Conservation (phyloP, 2,888 invertebrate species). For the Spatulosminthurus flaviceps region DNA sequence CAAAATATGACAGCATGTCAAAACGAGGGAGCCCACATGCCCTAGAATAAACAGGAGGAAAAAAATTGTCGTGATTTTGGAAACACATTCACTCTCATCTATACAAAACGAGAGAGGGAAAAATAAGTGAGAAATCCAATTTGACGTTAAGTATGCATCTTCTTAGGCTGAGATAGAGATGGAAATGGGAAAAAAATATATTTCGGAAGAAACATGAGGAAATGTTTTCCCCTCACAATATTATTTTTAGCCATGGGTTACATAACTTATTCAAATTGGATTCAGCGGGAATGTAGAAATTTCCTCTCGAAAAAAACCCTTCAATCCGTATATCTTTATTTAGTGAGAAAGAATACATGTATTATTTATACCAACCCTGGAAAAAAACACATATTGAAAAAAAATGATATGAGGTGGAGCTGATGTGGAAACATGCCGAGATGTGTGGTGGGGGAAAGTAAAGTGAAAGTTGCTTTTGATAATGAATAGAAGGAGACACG, state of each 20-base stretch:
- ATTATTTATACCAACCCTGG: too few species aligned
- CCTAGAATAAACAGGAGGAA: too few species aligned
- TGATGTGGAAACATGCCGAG: not conserved
- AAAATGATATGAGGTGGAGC: not conserved
- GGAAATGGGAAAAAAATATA: not conserved
- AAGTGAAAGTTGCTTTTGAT: not conserved
- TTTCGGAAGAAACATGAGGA: not conserved
- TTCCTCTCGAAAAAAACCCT: not conserved
- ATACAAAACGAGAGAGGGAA: not conserved
- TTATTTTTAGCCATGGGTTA: not conserved
- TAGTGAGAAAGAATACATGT: not conserved
- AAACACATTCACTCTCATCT: too few species aligned
- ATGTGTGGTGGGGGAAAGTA: not conserved
- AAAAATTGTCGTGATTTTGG: too few species aligned
- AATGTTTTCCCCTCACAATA: not conserved
- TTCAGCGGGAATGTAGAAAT: slow-evolving; percentile 5
- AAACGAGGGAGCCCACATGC: too few species aligned
- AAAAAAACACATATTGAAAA: not conserved
- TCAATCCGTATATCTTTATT: not conserved
- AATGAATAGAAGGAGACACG: slow-evolving; percentile 1
- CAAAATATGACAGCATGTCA: too few species aligned
- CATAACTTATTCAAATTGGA: slow-evolving; percentile 22
- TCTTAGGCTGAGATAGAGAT: not conserved
- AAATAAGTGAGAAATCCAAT: not conserved
- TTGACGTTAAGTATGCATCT: too few species aligned